Evolutionary conservation across 2,113 vertebrate species (phyloP), one percentile per base, ranked within the genome.

Genomic region (Pipa parva): DNA sequence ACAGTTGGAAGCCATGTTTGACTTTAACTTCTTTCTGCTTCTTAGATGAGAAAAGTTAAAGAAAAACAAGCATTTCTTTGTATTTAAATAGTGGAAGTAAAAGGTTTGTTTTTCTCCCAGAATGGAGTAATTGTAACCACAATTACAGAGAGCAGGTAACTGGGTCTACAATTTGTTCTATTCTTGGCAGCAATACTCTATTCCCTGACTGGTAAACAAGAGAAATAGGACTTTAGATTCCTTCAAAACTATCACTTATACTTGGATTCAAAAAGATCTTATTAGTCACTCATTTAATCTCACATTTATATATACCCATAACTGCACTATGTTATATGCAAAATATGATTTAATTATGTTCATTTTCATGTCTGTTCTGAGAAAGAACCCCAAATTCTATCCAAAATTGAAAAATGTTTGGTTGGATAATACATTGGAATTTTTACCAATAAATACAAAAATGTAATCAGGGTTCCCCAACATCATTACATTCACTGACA

Each of bases 231-330:
- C 15, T 42, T 5, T 3, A 42, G 39, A 42, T 42, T 42, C 17
- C 39, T 42, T 42, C 49, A 13, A 54, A 52, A 63, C 54, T 54
- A 50, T 63, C 25, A 63, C 50, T 15, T 54, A 39, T n/a, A 55
- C 48, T n/a, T 63, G 60, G 49, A 21, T 12, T 7, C 6, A 29
- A n/a, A 29, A 12, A 24, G n/a, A 29, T 10, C 22, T 9, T 52
- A 17, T 12, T 45, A 15, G 21, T 49, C 6, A 51, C 26, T 55
- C n/a, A 28, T 29, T 4, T 26, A 27, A 17, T 29, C 21, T 22
- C 21, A 22, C 21, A 22, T 24, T n/a, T 8, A 7, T 3, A 12
- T 3, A 49, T 49, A 1, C 18, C 3, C 20, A 12, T 49, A 8
- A 49, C 22, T 13, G 7, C 46, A 21, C 46, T 9, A 21, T 22